Evolutionary conservation across 2,797 vertebrate species (phyloP), one percentile per base, ranked within the genome.

Genomic region (Delichon dasypus): DNA sequence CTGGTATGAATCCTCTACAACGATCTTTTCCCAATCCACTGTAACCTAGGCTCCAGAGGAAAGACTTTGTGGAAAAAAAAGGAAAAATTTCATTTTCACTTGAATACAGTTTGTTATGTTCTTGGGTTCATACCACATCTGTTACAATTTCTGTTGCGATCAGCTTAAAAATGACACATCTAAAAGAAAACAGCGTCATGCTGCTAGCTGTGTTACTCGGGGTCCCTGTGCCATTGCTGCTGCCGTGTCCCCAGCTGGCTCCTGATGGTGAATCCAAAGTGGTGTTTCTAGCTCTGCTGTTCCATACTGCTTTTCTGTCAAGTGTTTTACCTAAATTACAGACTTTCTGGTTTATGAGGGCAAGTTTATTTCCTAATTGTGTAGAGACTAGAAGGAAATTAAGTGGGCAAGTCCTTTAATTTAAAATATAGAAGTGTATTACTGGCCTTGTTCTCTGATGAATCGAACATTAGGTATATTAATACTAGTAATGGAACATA

Each of bases 401-500:
- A 91, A 94, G 32, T 40, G 27, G 53, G 13, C 38, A 57, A 77
- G 50, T 81, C 70, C 88, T 91, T 90, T 92, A 85, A 92, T 89
- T 92, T 78, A 82, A 87, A 85, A 94, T 66, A 42, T 7, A 21
- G 30, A 51, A 58, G 58, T 55, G 38, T 73, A 19, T 92, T 38
- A 44, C 60, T 92, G 51, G 45, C 50, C 57, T 66, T 80, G 45
- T 85, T 81, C 65, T 83, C 26, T 50, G 85, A 73, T 64, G 51
- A 91, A 55, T 91, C 11, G 5, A 94, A 62, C 20, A 10, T 34
- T 71, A 55, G 34, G 38, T 77, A 19, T 85, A 70, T 95, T 94
- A 94, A 88, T 93, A 88, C 45, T 93, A 62, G 75, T 88, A 93
- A 85, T 85, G 58, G 83, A 93, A 76, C 60, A 40, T 90, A 94